Evolutionary conservation across 2,113 vertebrate genomes (phyloP).

Genomic region (Clarias macrocephalus): DNA sequence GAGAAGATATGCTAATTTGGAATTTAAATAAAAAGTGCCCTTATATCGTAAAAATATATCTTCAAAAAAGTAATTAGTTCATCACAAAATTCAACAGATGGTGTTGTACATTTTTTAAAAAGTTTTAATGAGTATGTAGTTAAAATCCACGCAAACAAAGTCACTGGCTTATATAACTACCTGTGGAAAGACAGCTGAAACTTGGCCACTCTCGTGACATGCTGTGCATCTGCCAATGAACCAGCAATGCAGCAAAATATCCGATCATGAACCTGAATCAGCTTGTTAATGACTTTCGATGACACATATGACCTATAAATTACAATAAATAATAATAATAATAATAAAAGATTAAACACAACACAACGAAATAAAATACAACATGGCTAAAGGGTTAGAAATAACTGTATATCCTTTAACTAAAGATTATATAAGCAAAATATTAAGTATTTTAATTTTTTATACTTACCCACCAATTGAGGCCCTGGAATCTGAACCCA

Average conservation of each 20-base stretch:
- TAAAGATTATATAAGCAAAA: not conserved
- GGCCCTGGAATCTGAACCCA: conserved; percentile 85
- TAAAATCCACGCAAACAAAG: no score
- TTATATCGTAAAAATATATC: no score
- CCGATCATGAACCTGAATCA: conserved; percentile 72
- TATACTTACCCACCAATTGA: conserved; percentile 81
- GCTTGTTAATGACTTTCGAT: conserved; percentile 73
- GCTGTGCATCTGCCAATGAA: conserved; percentile 73
- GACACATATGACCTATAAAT: conserved; percentile 63
- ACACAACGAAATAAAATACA: not conserved
- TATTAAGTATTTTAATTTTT: not conserved
- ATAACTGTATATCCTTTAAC: not conserved
- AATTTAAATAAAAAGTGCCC: no score
- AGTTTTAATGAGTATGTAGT: no score
- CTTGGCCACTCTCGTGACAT: conserved; percentile 66
- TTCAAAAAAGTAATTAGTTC: no score
- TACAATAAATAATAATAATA: not conserved
- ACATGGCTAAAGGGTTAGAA: not conserved
- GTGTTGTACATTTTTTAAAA: no score
- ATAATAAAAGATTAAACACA: not conserved
- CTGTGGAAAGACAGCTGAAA: conserved; percentile 73
- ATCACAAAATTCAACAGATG: no score
- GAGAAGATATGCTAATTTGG: no score
- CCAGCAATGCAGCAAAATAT: conserved; percentile 76
- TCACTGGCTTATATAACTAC: conserved; percentile 39